These are phyloP conservation scores for Anhinga anhinga DNA, from an alignment of 2,113 vertebrate species.

Conservation along the genomic window DNA sequence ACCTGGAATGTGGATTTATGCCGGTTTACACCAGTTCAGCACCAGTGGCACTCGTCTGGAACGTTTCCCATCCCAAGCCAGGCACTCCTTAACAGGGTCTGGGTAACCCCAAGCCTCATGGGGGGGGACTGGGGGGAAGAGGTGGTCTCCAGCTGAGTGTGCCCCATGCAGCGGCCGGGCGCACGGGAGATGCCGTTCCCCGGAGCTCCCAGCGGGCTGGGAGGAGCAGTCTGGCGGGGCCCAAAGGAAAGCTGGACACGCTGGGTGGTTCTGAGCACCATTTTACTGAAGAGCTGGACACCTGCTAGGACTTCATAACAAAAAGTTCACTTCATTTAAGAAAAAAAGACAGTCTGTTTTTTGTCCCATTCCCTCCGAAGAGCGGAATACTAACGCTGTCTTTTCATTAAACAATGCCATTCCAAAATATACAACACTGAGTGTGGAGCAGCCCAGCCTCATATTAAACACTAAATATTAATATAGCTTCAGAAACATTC, in stretches of 20 bases:
- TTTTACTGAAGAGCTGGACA: conserved; percentile 67
- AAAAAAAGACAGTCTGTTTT: conserved; percentile 32
- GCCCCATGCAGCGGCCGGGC: background rate
- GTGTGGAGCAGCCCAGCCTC: conserved; percentile 25
- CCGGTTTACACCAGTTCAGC: background rate
- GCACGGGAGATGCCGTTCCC: rapidly evolving
- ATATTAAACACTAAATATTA: conserved; percentile 57
- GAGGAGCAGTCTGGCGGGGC: background rate
- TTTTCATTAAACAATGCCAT: conserved; percentile 42
- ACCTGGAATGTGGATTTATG: background rate
- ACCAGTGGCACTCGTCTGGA: background rate
- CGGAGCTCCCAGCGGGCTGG: rapidly evolving
- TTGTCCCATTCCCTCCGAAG: conserved; percentile 24
- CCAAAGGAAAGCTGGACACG: conserved; percentile 24
- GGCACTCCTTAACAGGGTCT: background rate
- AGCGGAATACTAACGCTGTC: background rate
- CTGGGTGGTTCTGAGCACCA: conserved; percentile 63
- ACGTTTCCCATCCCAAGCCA: background rate
- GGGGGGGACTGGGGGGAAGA: background rate
- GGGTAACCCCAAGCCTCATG: background rate
- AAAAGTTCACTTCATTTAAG: conserved; percentile 52
- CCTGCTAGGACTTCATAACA: conserved; percentile 57
- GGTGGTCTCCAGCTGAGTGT: background rate
- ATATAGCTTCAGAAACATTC: conserved; percentile 46
- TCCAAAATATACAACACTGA: conserved; percentile 63